These are phyloP conservation scores for Charanyca ferruginea DNA, from an alignment of 2,888 invertebrate species.

Conservation along the genomic window DNA sequence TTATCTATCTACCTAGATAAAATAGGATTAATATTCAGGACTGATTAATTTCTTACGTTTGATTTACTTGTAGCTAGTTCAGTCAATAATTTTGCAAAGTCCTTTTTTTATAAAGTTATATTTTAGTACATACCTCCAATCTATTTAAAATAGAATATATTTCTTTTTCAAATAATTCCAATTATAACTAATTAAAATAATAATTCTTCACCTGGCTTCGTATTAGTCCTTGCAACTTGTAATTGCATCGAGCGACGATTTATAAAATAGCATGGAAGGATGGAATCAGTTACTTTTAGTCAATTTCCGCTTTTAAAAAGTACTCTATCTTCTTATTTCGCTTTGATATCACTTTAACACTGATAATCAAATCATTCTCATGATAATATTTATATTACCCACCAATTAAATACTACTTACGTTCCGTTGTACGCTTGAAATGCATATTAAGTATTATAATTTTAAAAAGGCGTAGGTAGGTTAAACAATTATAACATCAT, in stretches of 20 bases:
- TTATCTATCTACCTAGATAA: no score
- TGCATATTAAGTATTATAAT: constrained; percentile 9
- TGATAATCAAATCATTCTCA: constrained; percentile 44
- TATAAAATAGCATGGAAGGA: constrained; percentile 35
- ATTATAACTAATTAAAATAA: no score
- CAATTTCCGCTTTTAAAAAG: constrained; percentile 27
- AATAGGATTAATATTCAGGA: no score
- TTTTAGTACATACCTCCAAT: not conserved
- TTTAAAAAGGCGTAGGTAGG: constrained; percentile 37
- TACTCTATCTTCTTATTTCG: constrained; percentile 33
- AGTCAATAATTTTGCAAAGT: not conserved
- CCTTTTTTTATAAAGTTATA: not conserved
- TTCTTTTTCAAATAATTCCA: not conserved
- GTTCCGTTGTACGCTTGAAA: constrained; percentile 27
- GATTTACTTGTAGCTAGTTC: not conserved
- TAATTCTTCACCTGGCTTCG: no score
- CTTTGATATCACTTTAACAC: constrained; percentile 31
- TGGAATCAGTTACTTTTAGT: constrained; percentile 33
- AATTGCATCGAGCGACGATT: not conserved
- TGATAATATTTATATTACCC: constrained; percentile 21
- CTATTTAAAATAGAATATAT: not conserved
- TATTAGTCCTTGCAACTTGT: no score
- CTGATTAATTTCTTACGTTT: not conserved
- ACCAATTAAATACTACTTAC: constrained; percentile 17
- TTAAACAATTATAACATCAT: constrained; percentile 35